Evolutionary conservation across 2,797 vertebrate species (phyloP).

Genomic region (Chelon auratus): DNA sequence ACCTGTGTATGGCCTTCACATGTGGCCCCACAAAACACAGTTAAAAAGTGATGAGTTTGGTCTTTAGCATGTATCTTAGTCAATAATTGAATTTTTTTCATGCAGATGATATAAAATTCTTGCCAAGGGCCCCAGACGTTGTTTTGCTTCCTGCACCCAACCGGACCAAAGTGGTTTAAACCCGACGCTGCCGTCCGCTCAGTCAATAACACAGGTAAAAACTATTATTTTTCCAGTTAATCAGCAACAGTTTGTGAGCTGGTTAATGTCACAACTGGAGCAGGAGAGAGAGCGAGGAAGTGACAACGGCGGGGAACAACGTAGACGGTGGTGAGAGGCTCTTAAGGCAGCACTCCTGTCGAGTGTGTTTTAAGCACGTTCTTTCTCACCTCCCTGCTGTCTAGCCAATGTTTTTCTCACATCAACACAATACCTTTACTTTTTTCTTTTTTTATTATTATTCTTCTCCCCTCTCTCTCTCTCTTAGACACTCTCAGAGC

Average conservation of each 20-base stretch:
- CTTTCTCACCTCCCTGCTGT: constrained; percentile 47
- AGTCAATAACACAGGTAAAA: constrained; percentile 2
- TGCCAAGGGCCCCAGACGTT: background rate
- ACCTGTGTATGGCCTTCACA: constrained; percentile 20
- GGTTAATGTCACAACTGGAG: constrained; percentile 1
- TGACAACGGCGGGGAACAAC: constrained; percentile 5
- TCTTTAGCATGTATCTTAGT: constrained; percentile 24
- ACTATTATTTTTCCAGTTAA: constrained; percentile 36
- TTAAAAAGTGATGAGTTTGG: constrained; percentile 34
- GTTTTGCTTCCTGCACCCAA: constrained; percentile 1
- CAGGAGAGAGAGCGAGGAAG: background rate
- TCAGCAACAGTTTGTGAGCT: constrained; percentile 38
- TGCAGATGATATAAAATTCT: constrained; percentile 2
- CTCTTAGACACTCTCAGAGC: constrained; percentile 15
- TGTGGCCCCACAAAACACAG: constrained; percentile 17
- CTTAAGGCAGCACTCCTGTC: constrained; percentile 10
- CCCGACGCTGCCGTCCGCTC: background rate
- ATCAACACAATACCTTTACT: constrained; percentile 23
- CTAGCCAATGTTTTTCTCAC: constrained; percentile 6
- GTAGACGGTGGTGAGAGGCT: constrained; percentile 22
- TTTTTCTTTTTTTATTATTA: constrained; percentile 26
- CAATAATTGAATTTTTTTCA: constrained; percentile 36
- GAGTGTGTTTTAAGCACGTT: constrained; percentile 48
- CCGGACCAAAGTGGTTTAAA: constrained; percentile 46
- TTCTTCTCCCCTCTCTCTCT: constrained; percentile 15